Conservation (phyloP, 2,888 invertebrate species). For the Erebia epiphron region DNA sequence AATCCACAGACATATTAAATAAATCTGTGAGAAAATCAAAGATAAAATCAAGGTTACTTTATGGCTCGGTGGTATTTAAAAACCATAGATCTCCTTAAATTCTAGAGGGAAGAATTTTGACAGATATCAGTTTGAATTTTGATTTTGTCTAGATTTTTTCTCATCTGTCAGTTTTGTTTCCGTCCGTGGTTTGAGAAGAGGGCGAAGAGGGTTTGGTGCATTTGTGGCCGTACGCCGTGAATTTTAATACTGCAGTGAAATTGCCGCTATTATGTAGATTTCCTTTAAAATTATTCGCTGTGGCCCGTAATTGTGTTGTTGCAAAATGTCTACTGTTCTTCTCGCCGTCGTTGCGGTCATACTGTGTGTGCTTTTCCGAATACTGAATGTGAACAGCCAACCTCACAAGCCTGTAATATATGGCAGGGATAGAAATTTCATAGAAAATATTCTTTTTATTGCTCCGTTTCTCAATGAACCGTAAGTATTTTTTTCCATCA, state of each 20-base stretch:
- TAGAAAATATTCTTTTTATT: conserved; percentile 90
- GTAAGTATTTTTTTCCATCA: conserved; percentile 84
- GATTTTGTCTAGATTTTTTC: too few species aligned
- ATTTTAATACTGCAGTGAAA: conserved; percentile 43
- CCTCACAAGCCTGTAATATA: conserved; percentile 90
- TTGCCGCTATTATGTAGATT: conserved; percentile 67
- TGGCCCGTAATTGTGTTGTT: conserved; percentile 39
- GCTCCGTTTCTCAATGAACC: conserved; percentile 91
- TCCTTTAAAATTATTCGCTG: conserved; percentile 42
- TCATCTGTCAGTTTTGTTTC: conserved; percentile 31
- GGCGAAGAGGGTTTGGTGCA: conserved; percentile 31
- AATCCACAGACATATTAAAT: too few species aligned
- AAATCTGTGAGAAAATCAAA: too few species aligned
- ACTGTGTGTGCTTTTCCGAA: conserved; percentile 91
- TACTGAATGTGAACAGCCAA: conserved; percentile 92
- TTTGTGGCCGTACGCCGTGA: conserved; percentile 6
- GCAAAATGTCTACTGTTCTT: conserved; percentile 90
- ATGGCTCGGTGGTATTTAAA: too few species aligned
- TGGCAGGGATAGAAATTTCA: conserved; percentile 89
- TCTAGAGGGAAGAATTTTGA: too few species aligned
- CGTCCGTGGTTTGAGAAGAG: conserved; percentile 25
- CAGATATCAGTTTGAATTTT: too few species aligned
- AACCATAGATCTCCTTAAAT: too few species aligned
- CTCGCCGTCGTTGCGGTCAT: conserved; percentile 92
- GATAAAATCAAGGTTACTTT: too few species aligned